Conservation (phyloP, 2,888 invertebrate genomes). For the Nymphalis c-album region DNA sequence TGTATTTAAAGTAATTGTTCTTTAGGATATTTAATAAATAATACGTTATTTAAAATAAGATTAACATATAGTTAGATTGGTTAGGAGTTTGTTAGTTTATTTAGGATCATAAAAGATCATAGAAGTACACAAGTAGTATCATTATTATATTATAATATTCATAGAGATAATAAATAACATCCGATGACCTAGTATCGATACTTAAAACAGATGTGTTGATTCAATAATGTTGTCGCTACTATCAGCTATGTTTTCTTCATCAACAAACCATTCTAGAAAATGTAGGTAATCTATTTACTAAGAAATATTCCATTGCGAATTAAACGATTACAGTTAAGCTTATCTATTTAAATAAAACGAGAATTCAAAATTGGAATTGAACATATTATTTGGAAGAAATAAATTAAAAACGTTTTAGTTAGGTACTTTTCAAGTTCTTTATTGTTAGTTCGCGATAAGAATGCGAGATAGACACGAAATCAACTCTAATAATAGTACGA, state of each 20-base stretch:
- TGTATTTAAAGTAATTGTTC: too few species aligned
- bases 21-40: too few species aligned
- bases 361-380: background rate
- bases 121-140: background rate
- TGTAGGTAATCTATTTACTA: background rate
- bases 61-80: too few species aligned
- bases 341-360: background rate
- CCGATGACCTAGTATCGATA: conserved; percentile 5
- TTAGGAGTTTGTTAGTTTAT: too few species aligned
- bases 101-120: too few species aligned
- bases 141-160: background rate
- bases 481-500: background rate
- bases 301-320: conserved; percentile 9
- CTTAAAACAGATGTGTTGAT: background rate
- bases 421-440: too few species aligned
- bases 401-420: background rate
- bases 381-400: background rate
- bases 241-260: background rate
- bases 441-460: background rate
- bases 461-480: background rate
- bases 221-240: background rate
- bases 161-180: background rate
- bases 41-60: too few species aligned
- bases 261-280: conserved; percentile 1
- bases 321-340: background rate